A percentile compares a stretch with the other conserved stretches of the same genome.
Conservation (phyloP, 2,888 invertebrate genomes). For the Heliconius charithonia region DNA sequence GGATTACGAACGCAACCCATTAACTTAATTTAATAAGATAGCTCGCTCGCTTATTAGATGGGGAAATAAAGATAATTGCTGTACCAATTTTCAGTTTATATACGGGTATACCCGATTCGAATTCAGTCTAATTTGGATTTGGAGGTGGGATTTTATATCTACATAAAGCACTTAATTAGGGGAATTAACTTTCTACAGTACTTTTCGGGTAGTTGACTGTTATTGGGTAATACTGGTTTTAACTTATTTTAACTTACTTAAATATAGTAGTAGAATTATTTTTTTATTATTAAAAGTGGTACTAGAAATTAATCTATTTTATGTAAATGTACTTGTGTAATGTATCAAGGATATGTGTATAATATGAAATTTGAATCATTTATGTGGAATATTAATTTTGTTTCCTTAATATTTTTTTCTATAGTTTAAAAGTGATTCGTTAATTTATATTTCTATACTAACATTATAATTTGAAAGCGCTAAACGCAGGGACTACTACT, state of each 20-base stretch:
- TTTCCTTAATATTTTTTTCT: neutral
- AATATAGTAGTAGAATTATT: neutral
- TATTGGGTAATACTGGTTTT: neutral
- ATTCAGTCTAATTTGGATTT: constrained; percentile 20
- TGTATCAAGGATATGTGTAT: neutral
- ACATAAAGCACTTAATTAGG: constrained; percentile 20
- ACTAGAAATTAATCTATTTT: no score
- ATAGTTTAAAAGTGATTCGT: neutral
- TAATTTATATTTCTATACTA: neutral
- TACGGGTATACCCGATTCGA: constrained; percentile 10
- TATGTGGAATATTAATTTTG: neutral
- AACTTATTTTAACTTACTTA: neutral
- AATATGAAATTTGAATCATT: neutral
- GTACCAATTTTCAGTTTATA: constrained; percentile 48
- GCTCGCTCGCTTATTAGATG: constrained; percentile 59
- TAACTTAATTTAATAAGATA: constrained; percentile 76
- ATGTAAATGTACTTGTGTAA: no score
- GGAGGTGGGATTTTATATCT: constrained; percentile 22
- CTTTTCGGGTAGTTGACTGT: neutral
- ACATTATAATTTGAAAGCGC: no score
- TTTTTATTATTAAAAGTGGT: neutral
- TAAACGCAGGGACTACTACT: no score
- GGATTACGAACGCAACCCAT: constrained; percentile 68
- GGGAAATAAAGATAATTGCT: constrained; percentile 60
- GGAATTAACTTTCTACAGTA: neutral